Evolutionary conservation across 64 coral and sea anemone species (phyloP).

Genomic region (Montipora foliosa): DNA sequence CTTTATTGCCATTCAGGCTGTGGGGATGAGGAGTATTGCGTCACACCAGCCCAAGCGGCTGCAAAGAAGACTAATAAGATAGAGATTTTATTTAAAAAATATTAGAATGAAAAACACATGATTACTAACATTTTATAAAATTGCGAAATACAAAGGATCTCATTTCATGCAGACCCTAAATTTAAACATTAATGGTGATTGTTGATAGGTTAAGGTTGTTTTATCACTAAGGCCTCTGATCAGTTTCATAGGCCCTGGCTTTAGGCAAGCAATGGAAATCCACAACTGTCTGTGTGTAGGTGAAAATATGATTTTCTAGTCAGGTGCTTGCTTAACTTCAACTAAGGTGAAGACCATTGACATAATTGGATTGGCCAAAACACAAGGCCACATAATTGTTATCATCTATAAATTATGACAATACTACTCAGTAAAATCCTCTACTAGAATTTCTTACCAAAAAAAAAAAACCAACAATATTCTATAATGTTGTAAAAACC

Average conservation of each 20-base stretch:
- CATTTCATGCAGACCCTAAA: neutral
- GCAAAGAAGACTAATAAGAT: no score
- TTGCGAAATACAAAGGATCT: slow-evolving; percentile 13
- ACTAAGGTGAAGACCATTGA: slow-evolving; percentile 21
- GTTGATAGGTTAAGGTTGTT: slow-evolving; percentile 6
- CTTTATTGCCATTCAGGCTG: no score
- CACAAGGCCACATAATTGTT: slow-evolving; percentile 29
- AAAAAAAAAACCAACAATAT: no score
- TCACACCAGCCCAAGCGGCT: no score
- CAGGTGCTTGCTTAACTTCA: slow-evolving; percentile 30
- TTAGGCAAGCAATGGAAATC: slow-evolving; percentile 25
- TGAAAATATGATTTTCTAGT: slow-evolving; percentile 23
- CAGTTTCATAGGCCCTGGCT: slow-evolving; percentile 2
- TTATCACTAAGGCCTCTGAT: slow-evolving; percentile 20
- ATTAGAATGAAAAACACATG: no score
- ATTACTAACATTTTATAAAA: slow-evolving; percentile 11
- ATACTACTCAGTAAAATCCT: neutral
- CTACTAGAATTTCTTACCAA: no score
- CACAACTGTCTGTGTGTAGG: slow-evolving; percentile 13
- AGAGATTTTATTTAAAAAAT: no score
- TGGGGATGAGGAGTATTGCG: no score
- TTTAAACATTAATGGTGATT: neutral
- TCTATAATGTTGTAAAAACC: slow-evolving; percentile 12
- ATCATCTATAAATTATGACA: slow-evolving; percentile 15
- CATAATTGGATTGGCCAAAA: slow-evolving; percentile 29